Percentiles rank a stretch among this genome's conserved stretches.
Conservation (phyloP, 2,888 invertebrate species). For the Dryocosmus kuriphilus region DNA sequence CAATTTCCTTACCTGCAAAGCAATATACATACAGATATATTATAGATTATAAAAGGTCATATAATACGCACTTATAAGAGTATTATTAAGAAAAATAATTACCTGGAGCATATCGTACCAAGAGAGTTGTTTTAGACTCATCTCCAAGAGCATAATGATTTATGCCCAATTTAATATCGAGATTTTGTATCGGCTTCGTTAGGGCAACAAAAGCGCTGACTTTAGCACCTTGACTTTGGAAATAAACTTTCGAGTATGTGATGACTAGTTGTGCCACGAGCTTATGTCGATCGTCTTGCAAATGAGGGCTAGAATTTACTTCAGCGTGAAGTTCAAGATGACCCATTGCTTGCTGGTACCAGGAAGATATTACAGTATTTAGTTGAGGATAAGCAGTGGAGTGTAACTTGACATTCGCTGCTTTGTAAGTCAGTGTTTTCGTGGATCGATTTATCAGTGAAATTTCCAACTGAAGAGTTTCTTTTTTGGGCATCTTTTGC, state of each 20-base stretch:
- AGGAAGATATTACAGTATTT: conserved; percentile 69
- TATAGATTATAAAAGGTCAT: too few species aligned
- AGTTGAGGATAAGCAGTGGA: conserved; percentile 87
- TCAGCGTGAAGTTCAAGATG: conserved; percentile 86
- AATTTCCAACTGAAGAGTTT: conserved; percentile 78
- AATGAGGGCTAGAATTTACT: conserved; percentile 83
- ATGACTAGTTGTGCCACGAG: conserved; percentile 82
- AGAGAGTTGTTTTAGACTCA: conserved; percentile 79
- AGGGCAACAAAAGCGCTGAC: conserved; percentile 83
- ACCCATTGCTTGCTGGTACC: conserved; percentile 83
- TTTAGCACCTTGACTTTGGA: conserved; percentile 81
- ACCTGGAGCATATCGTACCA: conserved; percentile 81
- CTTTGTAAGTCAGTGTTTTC: conserved; percentile 81
- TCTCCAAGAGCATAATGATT: conserved; percentile 79
- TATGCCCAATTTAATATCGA: conserved; percentile 82
- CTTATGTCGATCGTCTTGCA: conserved; percentile 80
- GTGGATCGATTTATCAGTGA: conserved; percentile 80
- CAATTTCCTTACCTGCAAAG: conserved; percentile 79
- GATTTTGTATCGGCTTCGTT: conserved; percentile 82
- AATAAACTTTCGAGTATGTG: conserved; percentile 81
- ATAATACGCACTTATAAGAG: too few species aligned
- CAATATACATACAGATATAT: neutral
- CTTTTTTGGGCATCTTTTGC: conserved; percentile 76
- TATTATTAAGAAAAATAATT: too few species aligned
- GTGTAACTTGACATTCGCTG: conserved; percentile 84